phyloP scores from a whole-genome alignment of 2,797 vertebrate species.

The Sternotherus odoratus region DNA sequence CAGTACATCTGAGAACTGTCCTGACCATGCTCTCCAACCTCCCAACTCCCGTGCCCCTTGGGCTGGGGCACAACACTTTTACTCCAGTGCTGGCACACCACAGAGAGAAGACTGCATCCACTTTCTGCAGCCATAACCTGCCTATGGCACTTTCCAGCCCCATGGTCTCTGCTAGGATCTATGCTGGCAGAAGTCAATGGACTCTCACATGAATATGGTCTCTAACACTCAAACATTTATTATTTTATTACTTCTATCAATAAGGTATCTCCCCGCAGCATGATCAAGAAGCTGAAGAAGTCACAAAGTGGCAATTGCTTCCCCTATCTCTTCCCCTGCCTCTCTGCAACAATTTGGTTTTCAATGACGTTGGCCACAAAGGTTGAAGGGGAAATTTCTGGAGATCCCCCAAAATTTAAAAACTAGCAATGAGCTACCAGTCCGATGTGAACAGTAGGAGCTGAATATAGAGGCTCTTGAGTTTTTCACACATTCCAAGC shows the following conservation, averaged over 20 bases:
- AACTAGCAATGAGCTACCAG: background rate
- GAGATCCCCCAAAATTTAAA: background rate
- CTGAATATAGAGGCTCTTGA: background rate
- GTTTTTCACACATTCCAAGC: background rate
- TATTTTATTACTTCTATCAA: background rate
- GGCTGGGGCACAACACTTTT: accelerated
- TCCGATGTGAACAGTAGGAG: background rate
- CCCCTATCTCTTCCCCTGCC: background rate
- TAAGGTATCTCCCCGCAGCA: background rate
- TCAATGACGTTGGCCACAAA: background rate
- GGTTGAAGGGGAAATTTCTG: background rate
- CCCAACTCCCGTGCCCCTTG: no score
- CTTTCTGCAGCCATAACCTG: background rate
- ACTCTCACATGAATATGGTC: background rate
- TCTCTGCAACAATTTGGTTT: background rate
- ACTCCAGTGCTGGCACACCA: background rate
- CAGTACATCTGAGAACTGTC: background rate
- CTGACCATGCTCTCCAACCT: background rate
- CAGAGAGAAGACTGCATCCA: background rate
- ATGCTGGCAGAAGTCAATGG: background rate
- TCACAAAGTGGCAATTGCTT: background rate
- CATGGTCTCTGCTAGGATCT: background rate
- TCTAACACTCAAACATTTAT: background rate
- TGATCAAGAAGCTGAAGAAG: background rate
- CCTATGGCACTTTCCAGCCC: background rate